A percentile compares a stretch with the other conserved stretches of the same genome.
Conservation (phyloP, 2,797 vertebrate species). For the Liparis tanakae region DNA sequence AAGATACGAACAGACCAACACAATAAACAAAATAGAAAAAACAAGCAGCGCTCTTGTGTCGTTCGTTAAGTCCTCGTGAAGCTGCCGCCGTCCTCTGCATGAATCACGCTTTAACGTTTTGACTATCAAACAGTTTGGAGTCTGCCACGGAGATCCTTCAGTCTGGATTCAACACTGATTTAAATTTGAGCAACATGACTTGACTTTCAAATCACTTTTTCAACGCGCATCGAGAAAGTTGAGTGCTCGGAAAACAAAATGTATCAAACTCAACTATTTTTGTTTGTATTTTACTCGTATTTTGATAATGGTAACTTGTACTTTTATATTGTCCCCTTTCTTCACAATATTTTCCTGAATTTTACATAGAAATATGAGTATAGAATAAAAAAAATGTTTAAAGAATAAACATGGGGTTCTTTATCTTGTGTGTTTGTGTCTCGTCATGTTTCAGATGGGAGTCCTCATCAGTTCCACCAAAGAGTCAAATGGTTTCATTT, state of each 20-base stretch:
- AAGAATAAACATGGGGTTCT: background rate
- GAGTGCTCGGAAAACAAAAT: no score
- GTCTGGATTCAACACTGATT: no score
- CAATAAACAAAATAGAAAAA: constrained; percentile 83
- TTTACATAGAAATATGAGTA: no score
- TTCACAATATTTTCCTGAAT: background rate
- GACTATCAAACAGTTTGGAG: no score
- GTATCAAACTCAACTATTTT: no score
- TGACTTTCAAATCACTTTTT: no score
- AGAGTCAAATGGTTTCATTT: background rate
- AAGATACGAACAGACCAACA: constrained; percentile 81
- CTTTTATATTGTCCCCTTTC: background rate
- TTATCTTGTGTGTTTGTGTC: background rate
- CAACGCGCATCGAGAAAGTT: no score
- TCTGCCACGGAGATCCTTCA: no score
- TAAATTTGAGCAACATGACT: no score
- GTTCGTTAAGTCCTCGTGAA: background rate
- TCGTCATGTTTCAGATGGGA: background rate
- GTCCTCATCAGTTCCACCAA: background rate
- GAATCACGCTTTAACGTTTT: background rate
- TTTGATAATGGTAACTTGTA: no score
- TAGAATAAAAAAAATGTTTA: background rate
- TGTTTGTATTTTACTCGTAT: no score
- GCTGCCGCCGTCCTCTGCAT: background rate
- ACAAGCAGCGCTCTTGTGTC: constrained; percentile 24